Evolutionary conservation across 2,888 invertebrate genomes (phyloP).

Genomic region (Rutpela maculata): DNA sequence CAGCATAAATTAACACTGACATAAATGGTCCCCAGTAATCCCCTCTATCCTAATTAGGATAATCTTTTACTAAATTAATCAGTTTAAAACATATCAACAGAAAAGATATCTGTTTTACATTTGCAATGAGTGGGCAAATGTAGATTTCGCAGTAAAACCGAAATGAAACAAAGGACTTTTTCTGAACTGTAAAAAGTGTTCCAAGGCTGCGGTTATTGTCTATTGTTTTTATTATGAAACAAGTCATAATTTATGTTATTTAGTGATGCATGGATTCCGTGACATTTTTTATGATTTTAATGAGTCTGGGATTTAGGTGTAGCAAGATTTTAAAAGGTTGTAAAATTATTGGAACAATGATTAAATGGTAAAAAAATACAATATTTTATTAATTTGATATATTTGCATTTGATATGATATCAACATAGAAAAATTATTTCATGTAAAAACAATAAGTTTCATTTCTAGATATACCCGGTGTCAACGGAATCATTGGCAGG

Average conservation of each 20-base stretch:
- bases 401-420: no score
- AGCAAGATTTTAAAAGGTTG: neutral
- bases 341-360: neutral
- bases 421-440: no score
- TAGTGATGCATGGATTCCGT: neutral
- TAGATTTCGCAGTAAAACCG: neutral
- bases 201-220: constrained; percentile 4
- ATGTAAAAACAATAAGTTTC: no score
- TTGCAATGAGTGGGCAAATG: neutral
- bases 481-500: no score
- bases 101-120: neutral
- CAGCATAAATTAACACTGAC: constrained; percentile 17
- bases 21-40: constrained; percentile 12
- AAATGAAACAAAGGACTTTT: constrained; percentile 4
- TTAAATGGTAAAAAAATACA: neutral
- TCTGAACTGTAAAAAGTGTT: neutral
- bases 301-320: neutral
- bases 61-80: neutral
- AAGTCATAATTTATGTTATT: neutral
- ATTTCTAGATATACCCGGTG: no score
- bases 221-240: neutral
- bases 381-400: neutral
- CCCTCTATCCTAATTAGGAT: constrained; percentile 15
- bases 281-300: neutral
- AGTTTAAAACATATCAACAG: constrained; percentile 3